These are phyloP conservation scores for Lacanobia oleracea DNA, from an alignment of 2,888 invertebrate genomes.

Conservation along the genomic window DNA sequence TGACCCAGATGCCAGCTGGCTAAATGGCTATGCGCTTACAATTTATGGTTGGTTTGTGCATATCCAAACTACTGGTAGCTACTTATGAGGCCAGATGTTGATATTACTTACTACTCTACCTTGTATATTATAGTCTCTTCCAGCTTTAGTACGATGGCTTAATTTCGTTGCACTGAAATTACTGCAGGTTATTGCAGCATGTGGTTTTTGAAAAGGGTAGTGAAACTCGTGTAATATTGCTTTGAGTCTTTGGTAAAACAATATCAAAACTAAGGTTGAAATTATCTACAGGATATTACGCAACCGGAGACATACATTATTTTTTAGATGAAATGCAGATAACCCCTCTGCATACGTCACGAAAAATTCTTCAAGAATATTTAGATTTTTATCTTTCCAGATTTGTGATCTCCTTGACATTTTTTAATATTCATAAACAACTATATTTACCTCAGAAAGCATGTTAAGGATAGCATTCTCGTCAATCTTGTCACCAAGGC, in stretches of 20 bases:
- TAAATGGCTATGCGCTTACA: conserved; percentile 63
- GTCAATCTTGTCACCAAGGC: conserved; percentile 90
- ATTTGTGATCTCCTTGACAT: background rate
- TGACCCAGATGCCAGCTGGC: conserved; percentile 64
- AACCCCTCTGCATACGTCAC: background rate
- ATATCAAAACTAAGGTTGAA: background rate
- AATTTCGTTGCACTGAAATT: conserved; percentile 52
- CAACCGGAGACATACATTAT: background rate
- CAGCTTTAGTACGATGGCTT: conserved; percentile 21
- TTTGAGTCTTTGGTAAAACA: background rate
- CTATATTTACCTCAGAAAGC: conserved; percentile 90
- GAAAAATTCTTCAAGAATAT: background rate
- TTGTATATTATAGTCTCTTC: conserved; percentile 8
- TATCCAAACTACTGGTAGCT: conserved; percentile 44
- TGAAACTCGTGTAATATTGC: conserved; percentile 34
- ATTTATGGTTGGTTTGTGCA: conserved; percentile 60
- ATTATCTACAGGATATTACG: conserved; percentile 1
- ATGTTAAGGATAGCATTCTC: conserved; percentile 91
- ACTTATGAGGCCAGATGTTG: conserved; percentile 59
- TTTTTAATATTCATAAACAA: background rate
- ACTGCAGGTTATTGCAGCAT: conserved; percentile 29
- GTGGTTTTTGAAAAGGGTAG: conserved; percentile 20
- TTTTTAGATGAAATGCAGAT: background rate
- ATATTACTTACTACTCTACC: conserved; percentile 37
- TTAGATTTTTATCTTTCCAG: conserved; percentile 6